phyloP scores from a whole-genome alignment of 2,113 vertebrate species.

The Tragulus kanchil region DNA sequence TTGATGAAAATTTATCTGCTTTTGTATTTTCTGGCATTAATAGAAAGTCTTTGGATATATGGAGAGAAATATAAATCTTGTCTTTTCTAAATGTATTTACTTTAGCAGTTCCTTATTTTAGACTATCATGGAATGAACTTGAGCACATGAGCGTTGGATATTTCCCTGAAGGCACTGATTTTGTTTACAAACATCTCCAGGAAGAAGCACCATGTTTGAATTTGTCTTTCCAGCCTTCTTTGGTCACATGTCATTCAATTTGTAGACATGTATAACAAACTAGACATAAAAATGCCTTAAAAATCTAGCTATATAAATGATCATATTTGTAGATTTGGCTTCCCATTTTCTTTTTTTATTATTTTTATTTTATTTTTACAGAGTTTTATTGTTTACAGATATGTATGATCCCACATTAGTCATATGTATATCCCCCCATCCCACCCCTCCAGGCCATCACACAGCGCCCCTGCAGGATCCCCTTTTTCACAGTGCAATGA shows the following conservation, averaged over 20 bases:
- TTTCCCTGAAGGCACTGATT: slow-evolving; percentile 35
- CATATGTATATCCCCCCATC: too few relatives aligned
- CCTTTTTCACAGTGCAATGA: too few relatives aligned
- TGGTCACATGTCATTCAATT: not conserved
- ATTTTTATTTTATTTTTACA: too few relatives aligned
- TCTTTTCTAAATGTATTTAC: slow-evolving; percentile 18
- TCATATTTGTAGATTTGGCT: not conserved
- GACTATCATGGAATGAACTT: not conserved
- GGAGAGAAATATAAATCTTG: slow-evolving; percentile 15
- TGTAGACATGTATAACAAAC: not conserved
- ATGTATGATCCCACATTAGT: too few relatives aligned
- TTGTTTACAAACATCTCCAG: slow-evolving; percentile 32
- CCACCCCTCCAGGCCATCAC: too few relatives aligned
- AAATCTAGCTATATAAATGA: not conserved
- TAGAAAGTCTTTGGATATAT: not conserved
- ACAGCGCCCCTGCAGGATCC: too few relatives aligned
- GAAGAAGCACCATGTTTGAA: not conserved
- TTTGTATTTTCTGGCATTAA: not conserved
- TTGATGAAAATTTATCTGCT: slow-evolving; percentile 26
- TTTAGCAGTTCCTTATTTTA: not conserved
- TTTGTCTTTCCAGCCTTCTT: not conserved
- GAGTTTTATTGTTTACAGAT: too few relatives aligned
- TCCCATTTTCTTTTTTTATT: not conserved
- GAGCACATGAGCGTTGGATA: not conserved
- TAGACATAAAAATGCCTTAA: slow-evolving; percentile 27